phyloP scores from a whole-genome alignment of 2,888 invertebrate species.

The Tridacna crocea region DNA sequence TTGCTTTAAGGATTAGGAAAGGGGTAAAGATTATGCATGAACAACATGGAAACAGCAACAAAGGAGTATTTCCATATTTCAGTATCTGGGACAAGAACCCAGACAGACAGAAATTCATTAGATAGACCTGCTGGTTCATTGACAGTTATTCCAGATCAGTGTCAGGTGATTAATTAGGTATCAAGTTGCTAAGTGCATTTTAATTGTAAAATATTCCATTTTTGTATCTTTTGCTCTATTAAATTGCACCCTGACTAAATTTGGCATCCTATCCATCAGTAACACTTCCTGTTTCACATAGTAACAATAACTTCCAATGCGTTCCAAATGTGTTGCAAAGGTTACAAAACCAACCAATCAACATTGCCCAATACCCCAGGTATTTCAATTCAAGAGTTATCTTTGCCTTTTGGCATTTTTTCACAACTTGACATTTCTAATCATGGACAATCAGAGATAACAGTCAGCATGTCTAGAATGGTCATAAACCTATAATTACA shows the following conservation, averaged over 20 bases:
- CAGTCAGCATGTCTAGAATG: background rate
- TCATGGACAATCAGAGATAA: background rate
- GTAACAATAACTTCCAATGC: conserved; percentile 7
- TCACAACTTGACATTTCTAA: conserved; percentile 5
- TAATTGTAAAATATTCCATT: conserved; percentile 16
- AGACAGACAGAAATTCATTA: too few species aligned
- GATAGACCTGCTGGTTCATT: background rate
- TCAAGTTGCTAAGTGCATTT: conserved; percentile 18
- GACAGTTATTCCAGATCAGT: background rate
- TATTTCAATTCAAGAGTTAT: background rate
- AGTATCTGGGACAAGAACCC: too few species aligned
- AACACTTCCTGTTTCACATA: conserved; percentile 25
- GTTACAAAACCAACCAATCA: conserved; percentile 15
- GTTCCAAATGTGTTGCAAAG: conserved; percentile 14
- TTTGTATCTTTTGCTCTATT: conserved; percentile 3
- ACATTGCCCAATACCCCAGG: background rate
- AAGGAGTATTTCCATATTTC: too few species aligned
- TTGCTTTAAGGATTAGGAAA: too few species aligned
- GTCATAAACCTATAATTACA: background rate
- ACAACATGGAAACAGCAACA: too few species aligned
- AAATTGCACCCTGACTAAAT: background rate
- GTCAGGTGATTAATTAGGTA: conserved; percentile 10
- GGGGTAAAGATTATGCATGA: too few species aligned
- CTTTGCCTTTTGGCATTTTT: background rate
- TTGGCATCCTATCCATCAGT: background rate